phyloP scores from a whole-genome alignment of 2,113 vertebrate species.

The Galbula dea region DNA sequence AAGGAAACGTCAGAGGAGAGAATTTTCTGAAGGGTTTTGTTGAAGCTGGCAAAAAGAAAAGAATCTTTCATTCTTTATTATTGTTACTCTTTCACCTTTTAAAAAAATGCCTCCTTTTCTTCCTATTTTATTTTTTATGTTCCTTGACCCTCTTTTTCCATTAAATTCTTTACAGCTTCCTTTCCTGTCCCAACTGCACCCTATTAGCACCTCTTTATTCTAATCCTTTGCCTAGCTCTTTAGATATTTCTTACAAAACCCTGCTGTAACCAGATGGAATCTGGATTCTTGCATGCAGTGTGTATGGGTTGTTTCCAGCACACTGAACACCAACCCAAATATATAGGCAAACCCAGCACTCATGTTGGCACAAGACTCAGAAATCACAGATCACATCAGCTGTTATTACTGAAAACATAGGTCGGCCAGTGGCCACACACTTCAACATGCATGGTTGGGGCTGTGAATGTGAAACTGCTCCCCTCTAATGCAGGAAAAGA shows the following conservation, averaged over 20 bases:
- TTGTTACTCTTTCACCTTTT: slow-evolving; percentile 69
- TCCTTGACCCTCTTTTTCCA: slow-evolving; percentile 66
- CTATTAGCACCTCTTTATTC: slow-evolving; percentile 75
- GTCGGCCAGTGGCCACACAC: slow-evolving; percentile 55
- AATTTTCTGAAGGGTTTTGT: slow-evolving; percentile 44
- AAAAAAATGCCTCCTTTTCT: slow-evolving; percentile 49
- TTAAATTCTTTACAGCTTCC: slow-evolving; percentile 61
- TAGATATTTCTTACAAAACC: slow-evolving; percentile 56
- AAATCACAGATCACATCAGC: slow-evolving; percentile 65
- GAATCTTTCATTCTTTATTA: slow-evolving; percentile 62
- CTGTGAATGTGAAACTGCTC: slow-evolving; percentile 17
- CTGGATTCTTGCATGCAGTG: slow-evolving; percentile 45
- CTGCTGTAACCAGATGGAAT: slow-evolving; percentile 56
- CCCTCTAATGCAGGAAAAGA: not conserved
- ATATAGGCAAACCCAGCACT: slow-evolving; percentile 17
- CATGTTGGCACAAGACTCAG: slow-evolving; percentile 48
- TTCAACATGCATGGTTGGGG: slow-evolving; percentile 40
- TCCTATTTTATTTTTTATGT: slow-evolving; percentile 62
- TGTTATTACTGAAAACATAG: slow-evolving; percentile 61
- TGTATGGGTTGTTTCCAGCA: slow-evolving; percentile 43
- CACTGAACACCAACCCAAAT: slow-evolving; percentile 52
- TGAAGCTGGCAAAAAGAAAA: slow-evolving; percentile 61
- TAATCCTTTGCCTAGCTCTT: slow-evolving; percentile 60
- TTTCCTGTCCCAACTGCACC: slow-evolving; percentile 64
- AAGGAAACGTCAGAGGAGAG: slow-evolving; percentile 46